Evolutionary conservation across 1,140 invertebrate genomes (phyloP), one percentile per base, ranked within the genome.

Genomic region (Drosophila fuyamai): DNA sequence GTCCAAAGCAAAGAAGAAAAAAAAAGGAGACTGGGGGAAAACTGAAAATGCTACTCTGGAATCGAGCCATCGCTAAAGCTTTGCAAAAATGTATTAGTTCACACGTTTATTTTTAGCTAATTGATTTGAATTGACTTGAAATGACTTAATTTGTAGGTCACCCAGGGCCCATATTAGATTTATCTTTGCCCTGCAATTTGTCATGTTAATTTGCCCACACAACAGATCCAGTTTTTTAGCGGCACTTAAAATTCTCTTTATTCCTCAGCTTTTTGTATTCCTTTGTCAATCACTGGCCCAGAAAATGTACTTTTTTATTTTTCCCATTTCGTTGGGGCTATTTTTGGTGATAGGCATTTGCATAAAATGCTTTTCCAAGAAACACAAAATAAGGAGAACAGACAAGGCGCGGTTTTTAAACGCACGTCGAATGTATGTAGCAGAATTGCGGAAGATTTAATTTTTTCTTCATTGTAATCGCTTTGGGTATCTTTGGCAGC

Each of bases 321-420:
- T 60, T 23, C 29, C 35, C 35, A 13, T 18, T 55, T 44, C 53
- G 47, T 55, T 46, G 16, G 6, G 55, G 41, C 41, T 60, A 61
- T 66, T 54, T 66, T 44, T 36, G 65, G 65, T 36, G 23, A 51
- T 80, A 51, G 77, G 73, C 73, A 84, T 86, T 85, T 86, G 78
- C 81, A 81, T 81, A 86, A 86, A 85, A 68, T 84, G 76, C 59
- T 84, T 71, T 84, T 75, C 76, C 53, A 63, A 56, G 76, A 58
- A 63, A 84, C 54, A 59, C 55, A 63, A 56, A 50, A 43, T 58
- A 55, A 27, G 43, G 36, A 62, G 38, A 38, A 55, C 50, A 29
- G 53, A 32, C 53, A n/a, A 13, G n/a, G 53, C 44, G 72, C 66
- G 81, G 74, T 65, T 78, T 72, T 67, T 70, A 81, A 84, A 81